Evolutionary conservation across 1,140 invertebrate genomes (phyloP), one percentile per base, ranked within the genome.

Genomic region (Zelostemma sp.): DNA sequence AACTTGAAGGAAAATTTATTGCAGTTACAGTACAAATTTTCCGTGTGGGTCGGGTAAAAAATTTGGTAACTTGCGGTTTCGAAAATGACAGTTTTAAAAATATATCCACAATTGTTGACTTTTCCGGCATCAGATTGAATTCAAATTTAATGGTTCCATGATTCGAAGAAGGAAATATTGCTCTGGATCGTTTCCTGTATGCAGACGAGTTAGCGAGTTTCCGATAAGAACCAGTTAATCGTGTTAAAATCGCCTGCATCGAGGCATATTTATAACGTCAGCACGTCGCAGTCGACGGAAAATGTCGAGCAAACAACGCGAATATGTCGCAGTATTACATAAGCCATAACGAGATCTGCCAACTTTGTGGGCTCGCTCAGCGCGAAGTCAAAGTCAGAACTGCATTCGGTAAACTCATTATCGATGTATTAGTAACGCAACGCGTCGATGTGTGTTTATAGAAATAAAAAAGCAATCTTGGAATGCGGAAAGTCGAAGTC

Each of bases 301-400:
- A 70, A 70, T 65, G 68, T 65, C 61, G 62, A 58, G 47, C 62
- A 66, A 71, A 58, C 62, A 66, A 62, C 48, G 49, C 58, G 58
- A 70, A 70, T 70, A 61, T 71, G 68, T 66, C 68, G 68, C 68
- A 71, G 68, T 71, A 46, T 71, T 71, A 63, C 68, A 71, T 71
- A 71, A 71, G 53, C 58, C 41, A 57, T 65, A 70, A 70, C 61
- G 41, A 70, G 68, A 70, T 70, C 64, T 62, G 68, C 68, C 68
- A 65, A 70, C 48, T 65, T 45, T 70, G 48, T 45, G 28, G 15
- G 21, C 35, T 55, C 48, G 46, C 45, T 16, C 40, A 33, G 54
- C 59, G 56, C 43, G 46, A 60, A 64, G 47, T 47, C 47, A 46
- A 38, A 50, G 56, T 31, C 14, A 43, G 33, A 8, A 64, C 35